These are phyloP conservation scores for Enteromius paludinosus DNA, from an alignment of 2,797 vertebrate species.

Conservation along the genomic window DNA sequence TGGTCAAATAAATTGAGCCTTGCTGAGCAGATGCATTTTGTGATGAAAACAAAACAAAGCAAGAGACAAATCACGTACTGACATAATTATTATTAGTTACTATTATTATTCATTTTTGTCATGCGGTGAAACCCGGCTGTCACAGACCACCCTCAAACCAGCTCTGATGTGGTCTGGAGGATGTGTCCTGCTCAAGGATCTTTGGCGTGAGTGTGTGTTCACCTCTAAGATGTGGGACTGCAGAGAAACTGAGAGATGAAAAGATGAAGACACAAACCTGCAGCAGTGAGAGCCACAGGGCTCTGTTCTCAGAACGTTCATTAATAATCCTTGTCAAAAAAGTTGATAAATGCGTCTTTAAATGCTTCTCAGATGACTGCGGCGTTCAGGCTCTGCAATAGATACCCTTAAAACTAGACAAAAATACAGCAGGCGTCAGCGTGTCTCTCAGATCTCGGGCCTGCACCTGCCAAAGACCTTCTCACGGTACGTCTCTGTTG, in stretches of 20 bases:
- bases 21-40: no score
- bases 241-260: slow-evolving; percentile 67
- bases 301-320: background rate
- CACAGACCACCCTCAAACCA: slow-evolving; percentile 58
- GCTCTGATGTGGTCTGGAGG: slow-evolving; percentile 67
- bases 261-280: slow-evolving; percentile 22
- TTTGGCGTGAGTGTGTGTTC: slow-evolving; percentile 77
- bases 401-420: slow-evolving; percentile 51
- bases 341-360: slow-evolving; percentile 77
- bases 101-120: background rate
- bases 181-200: slow-evolving; percentile 71
- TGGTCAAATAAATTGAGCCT: background rate
- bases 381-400: slow-evolving; percentile 76
- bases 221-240: slow-evolving; percentile 70
- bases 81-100: no score
- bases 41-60: background rate
- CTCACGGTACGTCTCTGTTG: background rate
- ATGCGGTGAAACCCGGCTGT: slow-evolving; percentile 22
- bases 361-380: slow-evolving; percentile 73
- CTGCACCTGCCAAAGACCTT: slow-evolving; percentile 18
- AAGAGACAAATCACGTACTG: slow-evolving; percentile 59
- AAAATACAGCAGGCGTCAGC: background rate
- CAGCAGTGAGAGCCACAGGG: slow-evolving; percentile 22
- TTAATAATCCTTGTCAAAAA: slow-evolving; percentile 34
- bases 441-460: slow-evolving; percentile 1